Conservation (phyloP, 2,113 vertebrate species). For the Meriones unguiculatus region DNA sequence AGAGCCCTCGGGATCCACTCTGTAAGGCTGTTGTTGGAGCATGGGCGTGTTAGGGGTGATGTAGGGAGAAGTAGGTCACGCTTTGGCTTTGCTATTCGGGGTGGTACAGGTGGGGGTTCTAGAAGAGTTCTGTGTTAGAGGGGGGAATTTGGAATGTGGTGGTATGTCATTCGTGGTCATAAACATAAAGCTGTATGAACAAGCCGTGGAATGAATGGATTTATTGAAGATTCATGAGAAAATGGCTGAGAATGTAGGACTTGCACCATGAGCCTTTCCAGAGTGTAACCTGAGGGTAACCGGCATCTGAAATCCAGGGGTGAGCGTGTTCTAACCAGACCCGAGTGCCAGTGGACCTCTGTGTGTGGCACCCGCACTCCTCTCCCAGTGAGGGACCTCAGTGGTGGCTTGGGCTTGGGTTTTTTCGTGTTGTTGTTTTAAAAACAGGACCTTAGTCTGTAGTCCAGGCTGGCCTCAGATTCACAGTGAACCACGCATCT, state of each 20-base stretch:
- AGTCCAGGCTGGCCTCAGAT: not conserved
- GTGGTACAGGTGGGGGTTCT: not conserved
- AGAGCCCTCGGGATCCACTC: not conserved
- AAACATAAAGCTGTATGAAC: slow-evolving; percentile 31
- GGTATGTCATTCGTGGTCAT: not conserved
- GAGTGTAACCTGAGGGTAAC: not conserved
- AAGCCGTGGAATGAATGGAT: not conserved
- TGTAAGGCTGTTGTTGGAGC: not conserved
- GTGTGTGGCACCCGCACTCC: not conserved
- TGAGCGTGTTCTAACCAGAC: not conserved
- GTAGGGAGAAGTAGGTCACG: not conserved
- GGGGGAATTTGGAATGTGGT: slow-evolving; percentile 40
- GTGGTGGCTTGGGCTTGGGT: not conserved
- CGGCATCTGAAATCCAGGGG: not conserved
- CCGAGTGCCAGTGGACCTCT: not conserved
- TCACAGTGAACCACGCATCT: not conserved
- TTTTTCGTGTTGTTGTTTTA: not conserved
- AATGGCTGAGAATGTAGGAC: not conserved
- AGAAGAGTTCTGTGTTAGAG: not conserved
- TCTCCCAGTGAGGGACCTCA: not conserved
- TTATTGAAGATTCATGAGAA: slow-evolving; percentile 17
- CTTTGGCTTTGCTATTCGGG: not conserved
- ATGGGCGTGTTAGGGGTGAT: not conserved
- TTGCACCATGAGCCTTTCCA: not conserved
- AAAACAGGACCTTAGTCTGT: not conserved